Evolutionary conservation across 2,113 vertebrate species (phyloP).

Genomic region (Sebastes schlegelii): DNA sequence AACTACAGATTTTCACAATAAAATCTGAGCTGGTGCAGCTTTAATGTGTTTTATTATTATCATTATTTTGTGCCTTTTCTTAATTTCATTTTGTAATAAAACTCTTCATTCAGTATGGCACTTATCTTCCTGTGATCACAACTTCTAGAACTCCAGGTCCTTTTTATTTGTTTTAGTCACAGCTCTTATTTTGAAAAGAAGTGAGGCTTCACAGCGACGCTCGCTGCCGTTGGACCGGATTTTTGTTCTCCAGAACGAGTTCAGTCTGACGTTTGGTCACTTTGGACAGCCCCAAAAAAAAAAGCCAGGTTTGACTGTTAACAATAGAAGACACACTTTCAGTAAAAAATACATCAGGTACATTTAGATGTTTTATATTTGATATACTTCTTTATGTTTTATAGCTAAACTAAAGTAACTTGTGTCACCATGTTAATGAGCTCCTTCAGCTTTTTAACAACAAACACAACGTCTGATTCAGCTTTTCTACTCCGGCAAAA

Average conservation of each 20-base stretch:
- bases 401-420: constrained; percentile 35
- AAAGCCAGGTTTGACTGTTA: constrained; percentile 47
- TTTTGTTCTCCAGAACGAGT: constrained; percentile 9
- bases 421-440: constrained; percentile 17
- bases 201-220: neutral
- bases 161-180: neutral
- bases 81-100: constrained; percentile 32
- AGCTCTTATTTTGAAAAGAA: constrained; percentile 25
- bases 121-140: neutral
- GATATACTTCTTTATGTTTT: neutral
- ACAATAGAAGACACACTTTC: constrained; percentile 7
- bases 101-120: constrained; percentile 25
- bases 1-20: constrained; percentile 5
- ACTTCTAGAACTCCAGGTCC: neutral
- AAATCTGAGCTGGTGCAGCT: constrained; percentile 12
- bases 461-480: neutral
- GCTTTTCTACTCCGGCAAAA: neutral
- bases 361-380: neutral
- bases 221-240: constrained; percentile 21
- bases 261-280: constrained; percentile 42
- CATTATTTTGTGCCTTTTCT: neutral
- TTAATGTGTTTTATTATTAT: neutral
- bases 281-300: constrained; percentile 54
- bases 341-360: constrained; percentile 21
- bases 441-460: constrained; percentile 40